A percentile compares a stretch with the other conserved stretches of the same genome.
These are phyloP conservation scores for Natator depressus DNA, from an alignment of 2,113 vertebrate genomes.

Conservation along the genomic window DNA sequence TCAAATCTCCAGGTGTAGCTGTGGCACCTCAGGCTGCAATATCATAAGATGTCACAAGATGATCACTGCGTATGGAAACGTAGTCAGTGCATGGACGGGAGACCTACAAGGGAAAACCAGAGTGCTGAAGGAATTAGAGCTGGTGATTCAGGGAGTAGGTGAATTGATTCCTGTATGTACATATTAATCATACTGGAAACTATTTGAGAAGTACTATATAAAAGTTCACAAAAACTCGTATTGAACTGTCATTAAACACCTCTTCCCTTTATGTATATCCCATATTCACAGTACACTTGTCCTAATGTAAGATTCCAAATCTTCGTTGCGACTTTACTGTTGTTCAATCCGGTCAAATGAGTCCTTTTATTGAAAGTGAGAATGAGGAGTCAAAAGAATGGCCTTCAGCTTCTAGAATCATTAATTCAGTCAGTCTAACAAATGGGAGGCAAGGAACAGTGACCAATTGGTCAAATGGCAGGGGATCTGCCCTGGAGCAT, in stretches of 20 bases:
- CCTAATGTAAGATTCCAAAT: background rate
- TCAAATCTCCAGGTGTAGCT: background rate
- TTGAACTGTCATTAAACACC: background rate
- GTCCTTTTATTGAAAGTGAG: slow-evolving; percentile 52
- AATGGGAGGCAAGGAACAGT: slow-evolving; percentile 81
- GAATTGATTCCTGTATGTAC: background rate
- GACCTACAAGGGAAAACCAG: background rate
- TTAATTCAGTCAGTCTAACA: slow-evolving; percentile 84
- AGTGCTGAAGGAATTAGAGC: background rate
- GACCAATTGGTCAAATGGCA: slow-evolving; percentile 89
- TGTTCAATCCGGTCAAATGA: slow-evolving; percentile 71
- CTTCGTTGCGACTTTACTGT: slow-evolving; percentile 18
- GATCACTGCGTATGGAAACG: background rate
- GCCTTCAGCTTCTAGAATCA: slow-evolving; percentile 70
- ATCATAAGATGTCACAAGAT: background rate
- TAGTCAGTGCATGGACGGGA: background rate
- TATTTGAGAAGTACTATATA: background rate
- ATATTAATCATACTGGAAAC: background rate
- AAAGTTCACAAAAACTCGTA: background rate
- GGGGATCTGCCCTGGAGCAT: slow-evolving; percentile 89
- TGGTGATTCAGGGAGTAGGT: background rate
- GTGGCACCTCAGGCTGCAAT: background rate
- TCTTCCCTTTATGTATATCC: background rate
- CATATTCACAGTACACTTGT: background rate
- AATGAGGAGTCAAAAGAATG: slow-evolving; percentile 66